Evolutionary conservation across 2,888 invertebrate genomes (phyloP), one percentile per base, ranked within the genome.

Genomic region (Leuctra nigra): DNA sequence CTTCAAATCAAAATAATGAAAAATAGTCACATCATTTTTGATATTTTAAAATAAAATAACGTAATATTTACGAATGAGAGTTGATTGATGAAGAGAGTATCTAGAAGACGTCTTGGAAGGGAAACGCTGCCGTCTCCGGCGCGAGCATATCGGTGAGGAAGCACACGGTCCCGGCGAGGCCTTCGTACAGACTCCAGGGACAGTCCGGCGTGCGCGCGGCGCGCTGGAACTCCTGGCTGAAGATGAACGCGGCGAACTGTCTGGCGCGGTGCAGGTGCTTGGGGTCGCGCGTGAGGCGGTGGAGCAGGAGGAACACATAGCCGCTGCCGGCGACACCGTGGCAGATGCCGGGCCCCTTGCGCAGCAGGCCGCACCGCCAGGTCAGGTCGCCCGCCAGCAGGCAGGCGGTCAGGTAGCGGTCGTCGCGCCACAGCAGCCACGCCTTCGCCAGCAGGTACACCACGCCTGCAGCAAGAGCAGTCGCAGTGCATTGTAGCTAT

Each of bases 301-400:
- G 83, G 7, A 92, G 72, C 1, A 91, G 71, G 44, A 92, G 72
- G 65, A 91, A 89, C 0, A 84, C 86, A 70, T 91, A 91, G 13
- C 84, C 91, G 70, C 83, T 90, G 29, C 91, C 91, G 18, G 87
- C 85, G 0, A 91, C 78, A 1, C 94, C 94, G 67, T 95, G 93
- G 68, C 93, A 94, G 59, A 94, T 83, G 0, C 92, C 91, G 7
- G 92, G 91, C 0, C 94, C 93, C 71, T 94, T 94, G 62, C 79
- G 81, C 33, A 94, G 74, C 25, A 94, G 74, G 0, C 94, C 94
- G 67, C 84, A 85, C 18, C 77, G 72, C 94, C 94, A 94, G 1
- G 91, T 82, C 16, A 90, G 70, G 54, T 93, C 87, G 0, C 82
- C 86, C 62, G 86, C 83, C 59, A 75, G 77, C 1, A 81, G 66